Evolutionary conservation across 2,113 vertebrate genomes (phyloP).

Genomic region (Rhombomys opimus): DNA sequence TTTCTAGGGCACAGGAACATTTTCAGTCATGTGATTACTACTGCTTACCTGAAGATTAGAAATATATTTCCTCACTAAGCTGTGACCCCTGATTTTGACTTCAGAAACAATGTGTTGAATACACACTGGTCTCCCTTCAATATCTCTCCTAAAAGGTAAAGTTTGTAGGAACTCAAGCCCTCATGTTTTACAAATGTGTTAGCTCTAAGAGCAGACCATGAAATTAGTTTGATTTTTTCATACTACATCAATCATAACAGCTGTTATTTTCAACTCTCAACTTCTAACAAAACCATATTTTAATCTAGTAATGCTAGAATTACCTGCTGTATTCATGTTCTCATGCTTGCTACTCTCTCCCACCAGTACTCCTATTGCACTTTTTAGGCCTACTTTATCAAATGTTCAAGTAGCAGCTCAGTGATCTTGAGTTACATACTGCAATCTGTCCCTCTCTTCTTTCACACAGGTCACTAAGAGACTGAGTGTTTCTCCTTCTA

Average conservation of each 20-base stretch:
- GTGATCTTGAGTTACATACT: neutral
- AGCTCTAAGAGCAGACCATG: neutral
- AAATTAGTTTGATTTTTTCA: neutral
- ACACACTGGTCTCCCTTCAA: neutral
- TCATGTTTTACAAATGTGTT: neutral
- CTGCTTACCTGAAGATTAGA: neutral
- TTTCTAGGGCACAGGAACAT: neutral
- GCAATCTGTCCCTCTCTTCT: neutral
- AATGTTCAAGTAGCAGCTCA: neutral
- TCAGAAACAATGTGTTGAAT: neutral
- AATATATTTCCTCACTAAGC: neutral
- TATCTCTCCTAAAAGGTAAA: neutral
- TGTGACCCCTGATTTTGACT: neutral
- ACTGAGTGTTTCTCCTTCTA: neutral
- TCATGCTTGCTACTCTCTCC: neutral
- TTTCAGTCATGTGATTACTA: neutral
- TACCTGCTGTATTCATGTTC: neutral
- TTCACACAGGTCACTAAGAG: neutral
- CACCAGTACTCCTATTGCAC: accelerated
- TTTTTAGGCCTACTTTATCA: neutral
- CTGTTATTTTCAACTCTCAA: neutral
- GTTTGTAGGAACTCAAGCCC: neutral
- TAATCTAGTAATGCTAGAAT: neutral
- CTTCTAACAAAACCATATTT: neutral
- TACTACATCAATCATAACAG: neutral